Evolutionary conservation across 2,113 vertebrate genomes (phyloP).

Genomic region (Vulpes vulpes): DNA sequence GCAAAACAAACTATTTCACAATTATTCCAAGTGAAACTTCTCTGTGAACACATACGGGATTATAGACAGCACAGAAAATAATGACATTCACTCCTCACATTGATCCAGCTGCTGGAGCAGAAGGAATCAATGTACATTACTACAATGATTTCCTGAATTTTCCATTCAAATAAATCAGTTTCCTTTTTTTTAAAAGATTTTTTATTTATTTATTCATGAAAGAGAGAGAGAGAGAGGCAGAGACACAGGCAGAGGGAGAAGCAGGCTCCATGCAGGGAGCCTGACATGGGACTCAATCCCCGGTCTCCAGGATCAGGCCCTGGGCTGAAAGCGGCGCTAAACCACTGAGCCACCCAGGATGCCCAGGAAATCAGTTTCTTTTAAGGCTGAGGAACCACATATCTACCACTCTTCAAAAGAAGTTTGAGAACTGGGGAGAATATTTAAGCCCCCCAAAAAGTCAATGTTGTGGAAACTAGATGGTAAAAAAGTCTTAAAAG

Average conservation of each 20-base stretch:
- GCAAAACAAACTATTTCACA: neutral
- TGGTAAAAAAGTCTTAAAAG: neutral
- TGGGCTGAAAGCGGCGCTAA: too few species aligned
- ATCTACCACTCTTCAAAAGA: slow-evolving; percentile 36
- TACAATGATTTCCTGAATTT: slow-evolving; percentile 64
- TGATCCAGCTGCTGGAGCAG: slow-evolving; percentile 42
- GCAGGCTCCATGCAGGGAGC: too few species aligned
- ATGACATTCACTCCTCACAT: slow-evolving; percentile 19
- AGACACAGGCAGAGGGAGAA: too few species aligned
- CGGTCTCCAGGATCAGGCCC: too few species aligned
- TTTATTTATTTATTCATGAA: too few species aligned
- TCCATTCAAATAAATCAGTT: slow-evolving; percentile 56
- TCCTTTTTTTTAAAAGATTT: neutral
- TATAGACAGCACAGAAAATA: slow-evolving; percentile 49
- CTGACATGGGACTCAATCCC: too few species aligned
- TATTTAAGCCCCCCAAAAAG: slow-evolving; percentile 32
- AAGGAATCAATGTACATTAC: slow-evolving; percentile 59
- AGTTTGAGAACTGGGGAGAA: slow-evolving; percentile 9
- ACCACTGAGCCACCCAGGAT: too few species aligned
- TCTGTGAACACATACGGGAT: neutral
- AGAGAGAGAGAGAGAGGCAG: too few species aligned
- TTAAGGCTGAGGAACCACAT: slow-evolving; percentile 54
- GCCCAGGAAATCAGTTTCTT: slow-evolving; percentile 38
- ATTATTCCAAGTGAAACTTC: slow-evolving; percentile 46
- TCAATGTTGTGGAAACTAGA: neutral